Evolutionary conservation across 2,113 vertebrate genomes (phyloP).

Genomic region (Neolamprologus cancellatus): DNA sequence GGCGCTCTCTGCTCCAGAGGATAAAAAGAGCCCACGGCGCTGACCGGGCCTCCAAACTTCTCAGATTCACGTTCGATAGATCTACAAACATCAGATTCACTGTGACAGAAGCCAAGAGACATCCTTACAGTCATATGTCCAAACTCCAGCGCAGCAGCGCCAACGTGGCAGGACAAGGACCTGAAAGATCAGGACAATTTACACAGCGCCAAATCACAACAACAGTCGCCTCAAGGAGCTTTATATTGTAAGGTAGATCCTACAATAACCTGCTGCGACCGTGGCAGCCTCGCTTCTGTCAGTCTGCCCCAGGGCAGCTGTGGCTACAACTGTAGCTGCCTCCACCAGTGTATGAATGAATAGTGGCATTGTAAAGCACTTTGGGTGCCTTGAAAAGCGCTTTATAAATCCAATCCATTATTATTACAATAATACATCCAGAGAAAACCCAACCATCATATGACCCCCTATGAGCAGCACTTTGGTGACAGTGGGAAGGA

Average conservation of each 20-base stretch:
- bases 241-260: fast-evolving
- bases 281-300: no score
- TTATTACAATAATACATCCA: no score
- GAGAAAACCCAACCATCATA: no score
- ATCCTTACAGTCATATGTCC: background rate
- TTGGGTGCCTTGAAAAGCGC: no score
- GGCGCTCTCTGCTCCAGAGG: background rate
- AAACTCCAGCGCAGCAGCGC: fast-evolving
- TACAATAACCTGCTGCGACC: background rate
- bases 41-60: background rate
- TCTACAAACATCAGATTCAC: background rate
- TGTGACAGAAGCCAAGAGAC: fast-evolving
- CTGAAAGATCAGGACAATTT: background rate
- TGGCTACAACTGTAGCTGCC: no score
- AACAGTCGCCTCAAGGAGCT: fast-evolving
- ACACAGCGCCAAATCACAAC: fast-evolving
- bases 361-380: no score
- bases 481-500: no score
- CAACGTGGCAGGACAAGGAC: background rate
- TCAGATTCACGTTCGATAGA: background rate
- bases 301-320: no score
- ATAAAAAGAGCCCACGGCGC: background rate
- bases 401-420: no score
- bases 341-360: no score
- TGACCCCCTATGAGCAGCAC: no score